Evolutionary conservation across 2,113 vertebrate species (phyloP).

Genomic region (Mohoua ochrocephala): DNA sequence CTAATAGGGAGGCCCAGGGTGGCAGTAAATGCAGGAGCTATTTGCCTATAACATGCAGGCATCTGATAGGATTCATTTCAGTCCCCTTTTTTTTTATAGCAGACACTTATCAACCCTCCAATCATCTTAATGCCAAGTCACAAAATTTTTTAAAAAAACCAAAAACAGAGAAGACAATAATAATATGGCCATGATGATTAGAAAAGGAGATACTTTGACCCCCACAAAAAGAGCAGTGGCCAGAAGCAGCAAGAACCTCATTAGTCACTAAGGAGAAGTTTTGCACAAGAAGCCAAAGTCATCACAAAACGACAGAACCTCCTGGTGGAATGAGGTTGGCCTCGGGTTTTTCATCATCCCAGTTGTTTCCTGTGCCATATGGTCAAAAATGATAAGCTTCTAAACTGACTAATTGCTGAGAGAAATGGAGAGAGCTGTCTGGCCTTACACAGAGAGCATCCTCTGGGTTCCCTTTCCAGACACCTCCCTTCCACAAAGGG

Average conservation of each 20-base stretch:
- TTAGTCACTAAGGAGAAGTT: neutral
- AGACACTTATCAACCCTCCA: neutral
- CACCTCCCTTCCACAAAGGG: neutral
- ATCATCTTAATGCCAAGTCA: neutral
- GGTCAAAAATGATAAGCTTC: neutral
- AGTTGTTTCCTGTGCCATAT: neutral
- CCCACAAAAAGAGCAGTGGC: neutral
- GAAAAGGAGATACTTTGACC: neutral
- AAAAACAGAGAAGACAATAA: neutral
- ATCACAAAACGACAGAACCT: neutral
- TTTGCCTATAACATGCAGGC: neutral
- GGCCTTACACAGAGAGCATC: rapidly evolving
- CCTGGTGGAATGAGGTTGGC: neutral
- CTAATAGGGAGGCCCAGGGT: neutral
- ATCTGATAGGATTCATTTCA: neutral
- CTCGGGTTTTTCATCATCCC: neutral
- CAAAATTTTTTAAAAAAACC: neutral
- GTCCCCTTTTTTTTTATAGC: neutral
- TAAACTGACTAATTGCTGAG: neutral
- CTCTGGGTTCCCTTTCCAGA: neutral
- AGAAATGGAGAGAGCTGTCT: neutral
- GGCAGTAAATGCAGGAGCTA: neutral
- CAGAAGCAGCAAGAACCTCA: neutral
- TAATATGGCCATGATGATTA: rapidly evolving
- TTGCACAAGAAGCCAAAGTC: neutral